Evolutionary conservation across 2,888 invertebrate species (phyloP).

Genomic region (Nomada fucata): DNA sequence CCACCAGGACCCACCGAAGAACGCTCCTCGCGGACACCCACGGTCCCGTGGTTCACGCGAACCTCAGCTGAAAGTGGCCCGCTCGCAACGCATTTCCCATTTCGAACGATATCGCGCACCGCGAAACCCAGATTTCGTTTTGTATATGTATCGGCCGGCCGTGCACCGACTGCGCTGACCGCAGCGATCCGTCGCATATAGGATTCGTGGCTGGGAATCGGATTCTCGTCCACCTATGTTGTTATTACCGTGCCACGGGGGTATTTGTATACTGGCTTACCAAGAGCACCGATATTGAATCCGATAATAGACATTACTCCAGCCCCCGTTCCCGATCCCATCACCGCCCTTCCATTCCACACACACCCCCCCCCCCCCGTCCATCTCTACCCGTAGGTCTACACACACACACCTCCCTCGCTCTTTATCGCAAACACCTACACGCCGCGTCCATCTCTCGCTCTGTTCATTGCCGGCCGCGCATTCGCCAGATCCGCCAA

Average conservation of each 20-base stretch:
- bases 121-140: constrained; percentile 61
- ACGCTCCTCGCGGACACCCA: background rate
- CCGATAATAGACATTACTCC: constrained; percentile 83
- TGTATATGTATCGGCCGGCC: constrained; percentile 50
- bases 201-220: constrained; percentile 78
- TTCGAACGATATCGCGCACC: constrained; percentile 21
- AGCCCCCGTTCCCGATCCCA: constrained; percentile 54
- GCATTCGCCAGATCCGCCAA: constrained; percentile 63
- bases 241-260: constrained; percentile 83
- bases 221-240: constrained; percentile 82
- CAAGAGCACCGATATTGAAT: constrained; percentile 83
- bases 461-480: constrained; percentile 24
- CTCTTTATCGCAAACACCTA: constrained; percentile 25
- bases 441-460: constrained; percentile 9
- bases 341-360: constrained; percentile 34
- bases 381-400: background rate
- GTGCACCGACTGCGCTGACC: constrained; percentile 73
- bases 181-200: constrained; percentile 79
- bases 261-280: constrained; percentile 84
- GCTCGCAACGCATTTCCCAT: constrained; percentile 52
- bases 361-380: background rate
- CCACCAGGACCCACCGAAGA: background rate
- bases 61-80: constrained; percentile 42
- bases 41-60: background rate
- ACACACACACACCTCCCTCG: background rate